These are phyloP conservation scores for Thunnus thynnus DNA, from an alignment of 2,113 vertebrate genomes.

Conservation along the genomic window DNA sequence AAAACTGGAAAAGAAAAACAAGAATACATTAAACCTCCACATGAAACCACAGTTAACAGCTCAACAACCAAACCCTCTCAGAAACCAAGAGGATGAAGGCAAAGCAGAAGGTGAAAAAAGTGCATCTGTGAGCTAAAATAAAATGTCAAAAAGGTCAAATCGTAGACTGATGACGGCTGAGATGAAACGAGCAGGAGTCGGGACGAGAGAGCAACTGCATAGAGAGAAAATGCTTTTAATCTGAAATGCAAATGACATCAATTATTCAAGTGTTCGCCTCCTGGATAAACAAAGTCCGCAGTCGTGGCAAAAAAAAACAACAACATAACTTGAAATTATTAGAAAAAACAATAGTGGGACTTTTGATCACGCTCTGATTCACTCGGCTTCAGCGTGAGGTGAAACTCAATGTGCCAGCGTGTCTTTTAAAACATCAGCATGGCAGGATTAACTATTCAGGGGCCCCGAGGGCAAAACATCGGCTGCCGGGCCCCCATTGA, in stretches of 20 bases:
- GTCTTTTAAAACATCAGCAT: too few species aligned
- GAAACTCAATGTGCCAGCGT: too few species aligned
- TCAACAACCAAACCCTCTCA: background rate
- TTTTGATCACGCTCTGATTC: background rate
- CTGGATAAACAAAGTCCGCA: slow-evolving; percentile 14
- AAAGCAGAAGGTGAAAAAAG: slow-evolving; percentile 35
- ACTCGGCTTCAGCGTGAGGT: background rate
- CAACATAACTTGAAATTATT: background rate
- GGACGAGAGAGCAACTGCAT: background rate
- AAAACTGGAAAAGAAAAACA: background rate
- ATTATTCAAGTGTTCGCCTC: slow-evolving; percentile 38
- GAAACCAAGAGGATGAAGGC: slow-evolving; percentile 21
- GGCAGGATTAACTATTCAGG: too few species aligned
- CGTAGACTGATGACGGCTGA: background rate
- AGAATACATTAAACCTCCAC: background rate
- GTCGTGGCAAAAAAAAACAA: background rate
- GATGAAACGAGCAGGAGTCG: background rate
- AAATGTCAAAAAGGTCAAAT: too few species aligned
- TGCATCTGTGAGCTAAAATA: slow-evolving; percentile 4
- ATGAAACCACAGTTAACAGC: slow-evolving; percentile 13
- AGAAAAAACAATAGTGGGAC: background rate
- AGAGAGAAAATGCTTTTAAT: slow-evolving; percentile 30
- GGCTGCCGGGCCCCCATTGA: too few species aligned
- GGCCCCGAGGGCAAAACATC: too few species aligned
- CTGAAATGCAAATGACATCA: slow-evolving; percentile 49